Evolutionary conservation across 2,797 vertebrate species (phyloP), one percentile per base, ranked within the genome.

Genomic region (Pseudomugil gertrudae): DNA sequence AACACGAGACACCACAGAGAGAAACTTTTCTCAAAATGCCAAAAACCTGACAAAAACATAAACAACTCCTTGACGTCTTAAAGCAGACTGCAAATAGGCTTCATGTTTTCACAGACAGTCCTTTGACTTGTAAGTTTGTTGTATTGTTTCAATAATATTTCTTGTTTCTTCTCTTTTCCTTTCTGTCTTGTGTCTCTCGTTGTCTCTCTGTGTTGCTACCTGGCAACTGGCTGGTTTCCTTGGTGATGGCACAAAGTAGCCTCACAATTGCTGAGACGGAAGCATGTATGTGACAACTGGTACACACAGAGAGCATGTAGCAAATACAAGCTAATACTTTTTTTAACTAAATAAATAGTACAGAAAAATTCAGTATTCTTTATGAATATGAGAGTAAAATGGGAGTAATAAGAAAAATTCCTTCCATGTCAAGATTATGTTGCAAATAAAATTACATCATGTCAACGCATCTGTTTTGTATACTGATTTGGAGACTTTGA

Each of bases 191-290:
- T 58, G 24, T 47, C 40, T 29, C 30, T 15, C 51, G 80, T 15
- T 76, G 63, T 64, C 62, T 78, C 67, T 66, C 76, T 85, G 76
- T 76, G 75, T 84, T 83, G 89, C 89, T 89, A 90, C 89, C 87
- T 92, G 91, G 89, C 91, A 92, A 91, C 91, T 84, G 85, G 89
- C 84, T 87, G 86, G 90, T 93, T 91, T 90, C 90, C 86, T 87
- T 86, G 91, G 91, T 82, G 86, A 93, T 90, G 67, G 81, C 83
- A 81, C 89, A 88, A 84, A 87, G 89, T 84, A 77, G 86, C 83
- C 77, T 88, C 79, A 80, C 73, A 87, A 89, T 89, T 80, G 77
- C 81, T 69, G 84, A 69, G 81, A 87, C 33, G 69, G 69, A 76
- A 68, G 79, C 72, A 83, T 73, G 76, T 71, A 72, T 79, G 83